Evolutionary conservation across 2,888 invertebrate genomes (phyloP), one percentile per base, ranked within the genome.

Genomic region (Patella caerulea): DNA sequence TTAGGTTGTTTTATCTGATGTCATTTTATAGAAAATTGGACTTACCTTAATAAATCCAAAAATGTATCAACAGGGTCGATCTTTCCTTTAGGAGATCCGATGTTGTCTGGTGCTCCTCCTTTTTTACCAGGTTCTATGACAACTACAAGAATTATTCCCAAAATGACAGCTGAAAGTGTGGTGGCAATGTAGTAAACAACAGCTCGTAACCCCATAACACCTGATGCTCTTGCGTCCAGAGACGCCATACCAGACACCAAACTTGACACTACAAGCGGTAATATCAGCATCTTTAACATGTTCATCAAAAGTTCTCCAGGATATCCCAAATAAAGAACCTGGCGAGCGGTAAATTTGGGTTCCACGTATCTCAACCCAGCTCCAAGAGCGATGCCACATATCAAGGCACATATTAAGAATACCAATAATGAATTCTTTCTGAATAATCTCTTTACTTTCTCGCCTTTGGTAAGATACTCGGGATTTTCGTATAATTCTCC

Each of bases 141-240:
- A 77, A 95, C 94, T 80, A 98, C 98, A 83, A 99, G 94, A 79
- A 97, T 94, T 87, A 99, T 98, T 79, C 95, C 95, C 19, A 97
- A 93, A 86, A 98, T 93, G 82, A 98, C 98, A 11, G 98, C 98
- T 88, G 95, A 95, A 55, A 98, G 92, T 7, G 98, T 98, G 29
- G 98, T 98, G 76, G 95, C 94, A 93, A 97, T 95, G 92, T 98
- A 98, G 92, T 97, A 98, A 54, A 94, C 92, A 83, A 98, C 95
- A 24, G 98, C 96, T 74, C 97, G 94, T 70, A 94, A 93, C 52
- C 96, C 96, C 86, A 96, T 97, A 93, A 94, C 96, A 88, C 96
- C 96, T 86, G 97, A 97, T 90, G 98, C 94, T 88, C 95, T 95
- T 78, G 97, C 93, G 93, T 98, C 98, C 90, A 98, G 93, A 0